Percentiles rank a stretch among this genome's conserved stretches.
Conservation (phyloP, 1,140 invertebrate genomes). For the Sminthurinus signatus region DNA sequence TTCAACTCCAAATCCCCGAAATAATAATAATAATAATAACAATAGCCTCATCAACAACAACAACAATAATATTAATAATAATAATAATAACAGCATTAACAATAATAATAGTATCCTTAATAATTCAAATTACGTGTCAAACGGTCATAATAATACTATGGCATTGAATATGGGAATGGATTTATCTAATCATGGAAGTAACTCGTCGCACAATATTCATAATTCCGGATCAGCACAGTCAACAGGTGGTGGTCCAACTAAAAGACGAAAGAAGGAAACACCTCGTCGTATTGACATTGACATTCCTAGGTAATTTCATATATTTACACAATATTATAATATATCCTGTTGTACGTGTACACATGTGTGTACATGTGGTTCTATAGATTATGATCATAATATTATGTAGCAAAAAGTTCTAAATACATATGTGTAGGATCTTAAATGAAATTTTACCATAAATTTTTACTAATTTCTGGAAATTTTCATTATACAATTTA, state of each 20-base stretch:
- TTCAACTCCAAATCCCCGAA: slow-evolving; percentile 10
- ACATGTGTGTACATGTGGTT: too few species aligned
- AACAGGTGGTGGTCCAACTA: slow-evolving; percentile 21
- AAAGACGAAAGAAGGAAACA: slow-evolving; percentile 41
- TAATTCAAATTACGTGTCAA: slow-evolving; percentile 15
- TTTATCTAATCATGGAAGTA: slow-evolving; percentile 30
- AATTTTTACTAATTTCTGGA: too few species aligned
- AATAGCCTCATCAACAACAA: slow-evolving; percentile 1
- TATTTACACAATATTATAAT: too few species aligned
- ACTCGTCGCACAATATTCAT: slow-evolving; percentile 2
- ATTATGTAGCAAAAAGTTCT: too few species aligned
- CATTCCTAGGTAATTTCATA: too few species aligned
- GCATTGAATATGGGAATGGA: slow-evolving; percentile 38
- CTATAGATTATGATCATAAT: too few species aligned
- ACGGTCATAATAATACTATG: slow-evolving; percentile 17
- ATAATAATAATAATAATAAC: neutral
- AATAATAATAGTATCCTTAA: slow-evolving; percentile 22
- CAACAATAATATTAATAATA: slow-evolving; percentile 2
- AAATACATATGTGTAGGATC: too few species aligned
- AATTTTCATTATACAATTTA: too few species aligned
- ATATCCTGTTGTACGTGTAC: too few species aligned
- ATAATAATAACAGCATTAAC: too few species aligned
- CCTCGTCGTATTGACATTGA: slow-evolving; percentile 27
- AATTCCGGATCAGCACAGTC: slow-evolving; percentile 12
- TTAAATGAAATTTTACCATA: too few species aligned